Base-by-base conservation (phyloP, 2,797 vertebrate genomes). In the Coccyzus lansbergi region DNA sequence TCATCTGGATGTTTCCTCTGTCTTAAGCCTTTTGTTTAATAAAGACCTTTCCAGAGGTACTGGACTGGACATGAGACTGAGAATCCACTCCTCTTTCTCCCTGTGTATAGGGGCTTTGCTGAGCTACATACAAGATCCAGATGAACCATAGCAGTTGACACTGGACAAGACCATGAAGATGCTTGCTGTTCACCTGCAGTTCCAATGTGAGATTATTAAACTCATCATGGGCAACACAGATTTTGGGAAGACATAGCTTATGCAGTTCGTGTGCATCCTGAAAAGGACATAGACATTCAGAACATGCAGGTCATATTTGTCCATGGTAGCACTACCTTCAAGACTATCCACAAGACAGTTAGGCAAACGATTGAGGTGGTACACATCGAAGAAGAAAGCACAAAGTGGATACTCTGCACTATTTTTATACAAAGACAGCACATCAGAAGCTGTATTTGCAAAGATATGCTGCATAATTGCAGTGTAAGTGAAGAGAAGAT, bases 351-450 rank as follows among this genome's bases (percentile, higher is more conserved):
- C 86, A 96, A 81, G 42, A 98, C 98, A 70, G 98, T 98, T 72
- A 93, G 42, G 22, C 97, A 98, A 71, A 98, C 98, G 20, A 97
- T 98, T 88, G 10, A 10, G 17, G 96, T 98, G 79, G 98, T 98
- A 60, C 25, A 15, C 52, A 33, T 9, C 18, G 98, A 98, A 86
- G 85, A 64, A 15, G 46, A 24, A 49, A 60, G 15, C 92, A 97
- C 88, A 67, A 97, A 6, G 82, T 98, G 4, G 98, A 98, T 93
- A 98, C 98, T 6, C 93, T 98, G 93, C 94, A 98, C 88, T 98
- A 98, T 93, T 98, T 98, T 65, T 98, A 98, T 14, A 98, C n/a
- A n/a, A 98, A 95, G 98, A 98, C 17, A 98, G 98, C 97, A 98
- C 98, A 79, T 98, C 98, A n/a, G 98, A 98, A 76, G 97, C 98